Evolutionary conservation across 37 sponge, comb jelly and placozoan species (phyloP), one percentile per base, ranked within the genome.

Genomic region (Tethya wilhelma): DNA sequence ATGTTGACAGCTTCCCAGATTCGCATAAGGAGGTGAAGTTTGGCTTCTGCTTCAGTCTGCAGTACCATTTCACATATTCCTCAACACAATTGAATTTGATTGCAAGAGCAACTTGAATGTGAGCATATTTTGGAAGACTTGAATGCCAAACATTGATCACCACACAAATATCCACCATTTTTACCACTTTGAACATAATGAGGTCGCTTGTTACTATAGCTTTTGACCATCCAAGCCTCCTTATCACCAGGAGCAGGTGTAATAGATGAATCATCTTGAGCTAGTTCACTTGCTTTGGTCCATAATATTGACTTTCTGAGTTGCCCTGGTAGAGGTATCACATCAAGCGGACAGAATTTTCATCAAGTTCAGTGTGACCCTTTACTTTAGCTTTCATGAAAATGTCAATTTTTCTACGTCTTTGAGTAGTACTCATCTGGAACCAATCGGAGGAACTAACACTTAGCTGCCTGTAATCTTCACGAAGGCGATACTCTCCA

Each of bases 51-150:
- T 58, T 59, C 3, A 43, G 7, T 11, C 2, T 63, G 8, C 38
- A 2, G 42, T 63, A 59, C 77, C 77, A 77, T 62, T 39, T 33
- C 5, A 77, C 1, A 33, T 29, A 60, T 2, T 2, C n/a, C 11
- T 4, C 43, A 39, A 77, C 26, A 4, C 5, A 40, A 9, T 59
- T 43, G 4, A n/a, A 11, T 28, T 58, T 77, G 4, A 63, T 23
- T 7, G 65, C 77, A 60, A 33, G 29, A 17, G 77, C 77, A 5
- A 77, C 62, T n/a, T 36, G 64, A 7, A 22, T 77, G 77, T 38
- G 77, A 30, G 40, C 77, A 77, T 17, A 77, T 41, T 77, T 63
- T 63, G 25, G 44, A 41, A 4, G 44, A 77, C 62, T 77, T 77
- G 77, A 41, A 77, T 5, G 44, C 38, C 4, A 77, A 22, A 38